Evolutionary conservation across 1,140 invertebrate species (phyloP).

Genomic region (Prorops nasuta): DNA sequence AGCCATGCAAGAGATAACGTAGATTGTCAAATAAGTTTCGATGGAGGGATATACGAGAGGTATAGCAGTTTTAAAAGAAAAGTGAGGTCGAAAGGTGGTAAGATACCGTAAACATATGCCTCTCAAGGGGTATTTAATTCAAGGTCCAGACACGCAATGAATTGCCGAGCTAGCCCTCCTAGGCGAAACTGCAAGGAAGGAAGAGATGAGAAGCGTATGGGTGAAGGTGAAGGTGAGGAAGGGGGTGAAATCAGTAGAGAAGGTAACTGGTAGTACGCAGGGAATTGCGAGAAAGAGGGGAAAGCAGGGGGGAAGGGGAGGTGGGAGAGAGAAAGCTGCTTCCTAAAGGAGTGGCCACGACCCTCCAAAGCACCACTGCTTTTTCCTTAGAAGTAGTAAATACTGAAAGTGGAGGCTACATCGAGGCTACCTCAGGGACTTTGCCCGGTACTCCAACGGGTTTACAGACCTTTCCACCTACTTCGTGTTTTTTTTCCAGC

Average conservation of each 20-base stretch:
- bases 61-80: slow-evolving; percentile 2
- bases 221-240: no score
- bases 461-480: slow-evolving; percentile 26
- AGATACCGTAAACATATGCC: slow-evolving; percentile 18
- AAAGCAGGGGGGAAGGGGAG: no score
- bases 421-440: slow-evolving; percentile 20
- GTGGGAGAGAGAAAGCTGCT: neutral
- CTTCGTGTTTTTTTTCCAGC: slow-evolving; percentile 1
- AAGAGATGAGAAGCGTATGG: neutral
- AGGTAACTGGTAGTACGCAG: no score
- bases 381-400: slow-evolving; percentile 30
- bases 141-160: slow-evolving; percentile 15
- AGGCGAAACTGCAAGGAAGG: slow-evolving; percentile 2
- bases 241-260: no score
- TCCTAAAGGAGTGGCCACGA: slow-evolving; percentile 19
- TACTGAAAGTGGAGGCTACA: slow-evolving; percentile 28
- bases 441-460: slow-evolving; percentile 20
- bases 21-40: no score
- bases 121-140: slow-evolving; percentile 27
- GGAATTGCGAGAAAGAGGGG: no score
- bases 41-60: no score
- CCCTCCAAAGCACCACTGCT: slow-evolving; percentile 19
- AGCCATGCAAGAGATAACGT: no score
- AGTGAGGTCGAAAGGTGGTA: neutral
- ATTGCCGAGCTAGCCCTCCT: slow-evolving; percentile 14